Evolutionary conservation across 2,888 invertebrate species (phyloP), one percentile per base, ranked within the genome.

Genomic region (Reticulitermes lucifugus): DNA sequence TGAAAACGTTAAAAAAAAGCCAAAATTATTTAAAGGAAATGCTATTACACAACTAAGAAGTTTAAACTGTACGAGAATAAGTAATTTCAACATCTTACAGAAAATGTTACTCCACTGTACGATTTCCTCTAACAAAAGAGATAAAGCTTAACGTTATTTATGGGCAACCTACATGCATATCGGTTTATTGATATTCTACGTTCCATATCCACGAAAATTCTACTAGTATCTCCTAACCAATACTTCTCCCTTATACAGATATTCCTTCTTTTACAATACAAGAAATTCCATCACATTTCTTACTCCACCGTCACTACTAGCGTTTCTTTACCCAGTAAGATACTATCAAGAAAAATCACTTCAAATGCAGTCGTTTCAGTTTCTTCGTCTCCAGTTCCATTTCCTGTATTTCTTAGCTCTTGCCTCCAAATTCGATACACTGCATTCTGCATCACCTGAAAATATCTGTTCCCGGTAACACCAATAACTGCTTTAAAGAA

Each of bases 141-240:
- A 65, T n/a, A 7, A n/a, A 65, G 65, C 18, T 12, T 41, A 73
- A 41, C 2, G 21, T 21, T 73, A 73, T 73, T 73, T 73, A 73
- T 73, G 9, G 29, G 73, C 41, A 21, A 21, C 12, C 35, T 18
- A 21, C 2, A 41, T 9, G 51, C n/a, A 22, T 80, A 80, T 80
- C 80, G 80, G 80, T 59, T 80, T 80, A 80, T 80, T 80, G 80
- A 80, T 80, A 80, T 80, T 80, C 80, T 55, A 35, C 59, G 59
- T 35, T 80, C 59, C 59, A 60, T 35, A 80, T 35, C 41, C 80
- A 60, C 59, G 73, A 73, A 73, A 73, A 59, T 41, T 80, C 51
- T 80, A 41, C 41, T 41, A 73, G 10, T 73, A 73, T 73, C 79
- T 79, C 10, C 43, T 79, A 43, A 79, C 79, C 80, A 80, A 60